These are phyloP conservation scores for Aythya fuligula DNA, from an alignment of 2,797 vertebrate species.

Conservation along the genomic window DNA sequence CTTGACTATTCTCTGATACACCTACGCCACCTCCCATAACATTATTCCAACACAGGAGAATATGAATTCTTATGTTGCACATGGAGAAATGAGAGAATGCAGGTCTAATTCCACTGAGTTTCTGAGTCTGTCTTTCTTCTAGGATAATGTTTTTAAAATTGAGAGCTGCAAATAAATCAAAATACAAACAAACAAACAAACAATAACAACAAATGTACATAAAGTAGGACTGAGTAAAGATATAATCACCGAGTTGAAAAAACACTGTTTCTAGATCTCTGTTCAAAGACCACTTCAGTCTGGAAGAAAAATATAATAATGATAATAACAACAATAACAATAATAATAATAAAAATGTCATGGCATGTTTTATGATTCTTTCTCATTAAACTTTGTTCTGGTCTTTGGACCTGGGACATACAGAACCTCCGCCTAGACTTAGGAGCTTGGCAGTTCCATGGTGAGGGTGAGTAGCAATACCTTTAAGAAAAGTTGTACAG, in stretches of 20 bases:
- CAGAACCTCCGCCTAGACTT: neutral
- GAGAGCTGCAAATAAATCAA: neutral
- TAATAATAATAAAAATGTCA: neutral
- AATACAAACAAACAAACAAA: too few species aligned
- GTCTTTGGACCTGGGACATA: neutral
- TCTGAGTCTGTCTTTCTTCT: neutral
- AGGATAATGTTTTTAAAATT: neutral
- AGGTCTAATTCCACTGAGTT: neutral
- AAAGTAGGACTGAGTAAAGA: neutral
- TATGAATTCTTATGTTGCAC: neutral
- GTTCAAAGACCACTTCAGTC: neutral
- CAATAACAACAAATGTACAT: neutral
- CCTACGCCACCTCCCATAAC: neutral
- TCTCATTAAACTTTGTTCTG: neutral
- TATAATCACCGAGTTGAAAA: neutral
- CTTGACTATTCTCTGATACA: neutral
- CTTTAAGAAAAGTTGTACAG: neutral
- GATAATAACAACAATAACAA: too few species aligned
- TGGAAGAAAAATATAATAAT: neutral
- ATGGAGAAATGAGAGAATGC: neutral
- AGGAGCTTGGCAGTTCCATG: rapidly evolving
- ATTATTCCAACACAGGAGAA: neutral
- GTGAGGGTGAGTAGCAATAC: neutral
- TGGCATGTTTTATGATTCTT: neutral
- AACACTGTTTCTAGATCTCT: neutral